Conservation (phyloP, 2,797 vertebrate genomes). For the Parauchenoglanis ngamensis region DNA sequence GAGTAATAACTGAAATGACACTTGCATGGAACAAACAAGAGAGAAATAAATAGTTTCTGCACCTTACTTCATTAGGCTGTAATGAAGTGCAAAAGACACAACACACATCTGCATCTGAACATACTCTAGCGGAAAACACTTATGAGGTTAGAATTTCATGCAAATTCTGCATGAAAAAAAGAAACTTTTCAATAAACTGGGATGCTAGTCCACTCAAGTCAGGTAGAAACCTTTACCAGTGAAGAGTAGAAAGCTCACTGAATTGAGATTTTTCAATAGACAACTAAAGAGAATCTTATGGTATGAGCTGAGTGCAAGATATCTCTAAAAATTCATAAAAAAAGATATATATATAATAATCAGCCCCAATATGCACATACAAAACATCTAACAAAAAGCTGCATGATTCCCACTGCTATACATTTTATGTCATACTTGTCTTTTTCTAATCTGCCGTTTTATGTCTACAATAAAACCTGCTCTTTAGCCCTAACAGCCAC, state of each 20-base stretch:
- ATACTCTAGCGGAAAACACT: background rate
- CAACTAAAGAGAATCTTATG: background rate
- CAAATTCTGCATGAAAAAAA: conserved; percentile 8
- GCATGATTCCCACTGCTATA: conserved; percentile 46
- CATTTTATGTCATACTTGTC: conserved; percentile 71
- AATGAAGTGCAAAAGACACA: conserved; percentile 10
- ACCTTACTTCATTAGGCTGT: background rate
- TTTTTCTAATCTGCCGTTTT: conserved; percentile 71
- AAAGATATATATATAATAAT: background rate
- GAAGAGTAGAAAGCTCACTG: background rate
- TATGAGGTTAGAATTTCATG: background rate
- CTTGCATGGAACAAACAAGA: background rate
- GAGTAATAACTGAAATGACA: conserved; percentile 17
- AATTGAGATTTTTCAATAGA: background rate
- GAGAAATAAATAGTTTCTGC: conserved; percentile 9
- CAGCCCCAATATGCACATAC: background rate
- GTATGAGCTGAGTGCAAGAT: background rate
- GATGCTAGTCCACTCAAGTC: background rate
- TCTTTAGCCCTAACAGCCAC: conserved; percentile 62
- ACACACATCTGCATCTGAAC: background rate
- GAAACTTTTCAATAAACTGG: background rate
- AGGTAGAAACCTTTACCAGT: background rate
- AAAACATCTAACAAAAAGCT: background rate
- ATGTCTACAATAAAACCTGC: conserved; percentile 57
- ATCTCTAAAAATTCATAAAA: background rate